Conservation (phyloP, 2,888 invertebrate genomes). For the Cryptophagus acutangulus region DNA sequence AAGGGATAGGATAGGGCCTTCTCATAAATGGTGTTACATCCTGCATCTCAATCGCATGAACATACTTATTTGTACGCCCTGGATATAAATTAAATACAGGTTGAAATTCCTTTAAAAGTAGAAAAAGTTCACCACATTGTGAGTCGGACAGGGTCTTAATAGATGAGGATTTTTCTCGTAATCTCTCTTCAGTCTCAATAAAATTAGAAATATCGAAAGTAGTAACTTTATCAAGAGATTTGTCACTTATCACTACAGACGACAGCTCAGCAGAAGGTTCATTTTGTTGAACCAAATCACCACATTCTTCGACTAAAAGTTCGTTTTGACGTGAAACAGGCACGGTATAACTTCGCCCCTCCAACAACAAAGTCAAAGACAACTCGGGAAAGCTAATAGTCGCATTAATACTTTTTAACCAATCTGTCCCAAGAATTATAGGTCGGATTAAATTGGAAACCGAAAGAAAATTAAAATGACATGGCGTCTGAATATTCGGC, state of each 20-base stretch:
- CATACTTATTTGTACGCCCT: constrained; percentile 22
- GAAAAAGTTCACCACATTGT: neutral
- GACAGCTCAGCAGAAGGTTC: too few relatives aligned
- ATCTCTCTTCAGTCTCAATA: too few relatives aligned
- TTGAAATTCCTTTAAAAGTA: constrained; percentile 12
- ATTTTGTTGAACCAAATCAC: too few relatives aligned
- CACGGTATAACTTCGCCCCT: neutral
- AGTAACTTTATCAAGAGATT: too few relatives aligned
- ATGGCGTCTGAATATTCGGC: neutral
- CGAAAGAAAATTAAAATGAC: constrained; percentile 14
- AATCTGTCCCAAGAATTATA: constrained; percentile 17
- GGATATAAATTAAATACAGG: constrained; percentile 22
- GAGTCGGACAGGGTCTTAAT: too few relatives aligned
- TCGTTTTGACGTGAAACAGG: neutral
- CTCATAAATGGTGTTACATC: constrained; percentile 23
- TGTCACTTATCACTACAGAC: too few relatives aligned
- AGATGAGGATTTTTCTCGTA: too few relatives aligned
- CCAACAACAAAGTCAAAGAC: neutral
- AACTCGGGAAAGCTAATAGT: neutral
- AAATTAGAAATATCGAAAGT: too few relatives aligned
- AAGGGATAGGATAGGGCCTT: constrained; percentile 34
- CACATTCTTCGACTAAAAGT: neutral
- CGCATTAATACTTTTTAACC: constrained; percentile 10
- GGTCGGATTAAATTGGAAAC: constrained; percentile 21
- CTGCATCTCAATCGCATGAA: constrained; percentile 26